phyloP scores from a whole-genome alignment of 1,140 invertebrate genomes.

The Saccostrea cuccullata region DNA sequence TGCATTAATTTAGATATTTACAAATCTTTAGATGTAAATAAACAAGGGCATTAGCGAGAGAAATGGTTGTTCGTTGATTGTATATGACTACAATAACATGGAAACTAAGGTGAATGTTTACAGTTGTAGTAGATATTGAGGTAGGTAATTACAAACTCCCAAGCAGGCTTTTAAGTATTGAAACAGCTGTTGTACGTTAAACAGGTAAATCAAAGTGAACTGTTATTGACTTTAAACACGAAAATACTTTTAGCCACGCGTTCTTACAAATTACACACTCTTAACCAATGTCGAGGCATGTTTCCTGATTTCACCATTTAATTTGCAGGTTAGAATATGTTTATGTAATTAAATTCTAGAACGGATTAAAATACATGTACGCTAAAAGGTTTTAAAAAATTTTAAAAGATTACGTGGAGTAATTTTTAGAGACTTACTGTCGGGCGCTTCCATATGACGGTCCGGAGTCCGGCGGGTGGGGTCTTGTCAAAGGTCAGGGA shows the following conservation, averaged over 20 bases:
- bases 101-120: constrained; percentile 33
- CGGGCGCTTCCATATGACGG: constrained; percentile 62
- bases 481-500: constrained; percentile 56
- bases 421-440: constrained; percentile 51
- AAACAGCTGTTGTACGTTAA: constrained; percentile 27
- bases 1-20: neutral
- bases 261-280: neutral
- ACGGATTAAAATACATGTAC: neutral
- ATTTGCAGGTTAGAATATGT: neutral
- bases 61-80: neutral
- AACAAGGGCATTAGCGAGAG: neutral
- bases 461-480: constrained; percentile 30
- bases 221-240: constrained; percentile 26
- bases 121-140: constrained; percentile 13
- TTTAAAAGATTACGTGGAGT: neutral
- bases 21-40: neutral
- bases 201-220: constrained; percentile 24
- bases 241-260: neutral
- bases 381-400: too few species aligned
- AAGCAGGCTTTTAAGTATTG: neutral
- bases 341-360: neutral
- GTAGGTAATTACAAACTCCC: constrained; percentile 4
- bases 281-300: neutral
- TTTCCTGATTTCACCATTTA: neutral
- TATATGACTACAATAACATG: neutral